Percentiles rank a stretch among this genome's conserved stretches.
These are phyloP conservation scores for Podarcis muralis DNA, from an alignment of 2,113 vertebrate genomes.

Conservation along the genomic window DNA sequence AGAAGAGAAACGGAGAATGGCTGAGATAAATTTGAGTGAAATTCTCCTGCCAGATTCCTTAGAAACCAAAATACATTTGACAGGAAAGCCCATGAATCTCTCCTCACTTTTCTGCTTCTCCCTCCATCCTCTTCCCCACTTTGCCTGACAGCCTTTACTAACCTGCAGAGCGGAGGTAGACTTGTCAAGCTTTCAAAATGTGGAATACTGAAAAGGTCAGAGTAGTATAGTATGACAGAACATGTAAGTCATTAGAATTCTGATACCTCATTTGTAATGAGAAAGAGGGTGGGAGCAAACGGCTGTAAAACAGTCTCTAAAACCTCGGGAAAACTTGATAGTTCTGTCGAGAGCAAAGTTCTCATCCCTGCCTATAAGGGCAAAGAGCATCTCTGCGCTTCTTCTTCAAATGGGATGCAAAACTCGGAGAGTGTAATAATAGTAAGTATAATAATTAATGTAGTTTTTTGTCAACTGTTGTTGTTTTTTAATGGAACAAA, in stretches of 20 bases:
- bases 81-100: not conserved
- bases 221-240: conserved; percentile 68
- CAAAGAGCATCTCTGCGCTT: conserved; percentile 43
- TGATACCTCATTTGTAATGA: conserved; percentile 75
- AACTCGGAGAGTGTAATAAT: conserved; percentile 42
- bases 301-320: conserved; percentile 62
- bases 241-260: conserved; percentile 75
- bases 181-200: conserved; percentile 67
- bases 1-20: not conserved
- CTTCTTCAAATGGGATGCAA: conserved; percentile 23
- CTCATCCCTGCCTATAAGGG: conserved; percentile 45
- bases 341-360: conserved; percentile 45
- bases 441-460: conserved; percentile 29
- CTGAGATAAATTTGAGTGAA: not conserved
- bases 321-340: conserved; percentile 63
- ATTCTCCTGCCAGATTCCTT: conserved; percentile 10
- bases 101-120: conserved; percentile 15
- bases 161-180: conserved; percentile 52
- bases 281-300: conserved; percentile 65
- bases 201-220: conserved; percentile 79
- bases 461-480: conserved; percentile 46
- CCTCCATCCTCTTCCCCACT: conserved; percentile 24
- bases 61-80: conserved; percentile 42
- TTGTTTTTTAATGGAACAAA: not conserved
- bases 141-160: conserved; percentile 57